phyloP scores from a whole-genome alignment of 2,888 invertebrate genomes.

The Drosophila hawaiiensis region DNA sequence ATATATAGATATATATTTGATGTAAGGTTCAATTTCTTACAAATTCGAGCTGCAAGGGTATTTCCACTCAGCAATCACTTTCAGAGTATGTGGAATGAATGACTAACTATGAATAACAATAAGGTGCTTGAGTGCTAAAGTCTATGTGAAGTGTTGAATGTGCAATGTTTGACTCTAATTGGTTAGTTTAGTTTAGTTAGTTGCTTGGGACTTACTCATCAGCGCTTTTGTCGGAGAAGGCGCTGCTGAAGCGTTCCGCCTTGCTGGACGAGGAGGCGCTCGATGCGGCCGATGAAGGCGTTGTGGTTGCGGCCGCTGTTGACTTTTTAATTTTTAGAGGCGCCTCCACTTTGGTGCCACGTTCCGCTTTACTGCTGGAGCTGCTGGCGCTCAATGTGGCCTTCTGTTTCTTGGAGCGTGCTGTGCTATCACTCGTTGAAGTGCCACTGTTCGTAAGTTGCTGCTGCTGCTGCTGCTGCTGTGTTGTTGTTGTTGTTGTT shows the following conservation, averaged over 20 bases:
- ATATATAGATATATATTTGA: neutral
- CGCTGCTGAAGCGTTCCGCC: slow-evolving; percentile 64
- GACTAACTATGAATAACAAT: neutral
- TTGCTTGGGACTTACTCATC: slow-evolving; percentile 80
- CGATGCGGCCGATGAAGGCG: slow-evolving; percentile 55
- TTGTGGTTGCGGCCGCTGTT: slow-evolving; percentile 29
- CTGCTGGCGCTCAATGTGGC: slow-evolving; percentile 31
- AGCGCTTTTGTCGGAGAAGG: slow-evolving; percentile 80
- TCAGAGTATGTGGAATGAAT: neutral
- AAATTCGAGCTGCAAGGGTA: neutral
- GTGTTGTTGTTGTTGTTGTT: slow-evolving; percentile 50
- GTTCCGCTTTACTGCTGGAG: slow-evolving; percentile 43
- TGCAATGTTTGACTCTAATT: slow-evolving; percentile 15
- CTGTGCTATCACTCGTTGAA: slow-evolving; percentile 35
- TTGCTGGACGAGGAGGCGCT: slow-evolving; percentile 67
- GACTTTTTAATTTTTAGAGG: slow-evolving; percentile 45
- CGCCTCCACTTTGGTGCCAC: slow-evolving; percentile 54
- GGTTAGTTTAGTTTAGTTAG: slow-evolving; percentile 8
- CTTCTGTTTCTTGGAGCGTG: slow-evolving; percentile 65
- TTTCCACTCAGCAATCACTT: neutral
- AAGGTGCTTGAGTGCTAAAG: neutral
- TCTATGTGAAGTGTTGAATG: slow-evolving; percentile 12
- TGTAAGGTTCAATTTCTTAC: neutral
- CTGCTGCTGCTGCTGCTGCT: slow-evolving; percentile 52
- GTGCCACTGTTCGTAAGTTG: slow-evolving; percentile 30